Evolutionary conservation across 2,888 invertebrate species (phyloP), one percentile per base, ranked within the genome.

Genomic region (Cantharis flavilabris): DNA sequence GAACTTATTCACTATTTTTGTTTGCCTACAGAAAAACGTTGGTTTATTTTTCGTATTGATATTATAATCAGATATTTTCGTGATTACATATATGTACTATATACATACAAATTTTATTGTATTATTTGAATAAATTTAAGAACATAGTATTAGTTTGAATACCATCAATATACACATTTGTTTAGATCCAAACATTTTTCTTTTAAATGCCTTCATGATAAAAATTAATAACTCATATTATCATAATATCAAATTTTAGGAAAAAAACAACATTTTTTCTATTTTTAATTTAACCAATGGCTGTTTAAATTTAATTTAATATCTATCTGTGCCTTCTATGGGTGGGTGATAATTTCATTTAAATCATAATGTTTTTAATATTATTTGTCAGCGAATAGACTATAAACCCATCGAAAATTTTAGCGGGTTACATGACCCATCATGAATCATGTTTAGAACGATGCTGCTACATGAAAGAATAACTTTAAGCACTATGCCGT

Each of bases 1-100:
- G 75, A 75, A 75, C 71, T 18, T 63, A 64, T 65, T 33, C 62
- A 70, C 74, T 49, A 49, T 64, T 20, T 23, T 28, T 23, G 26
- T 69, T 69, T 69, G 9, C 69, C 26, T 69, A 26, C 14, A 65
- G 23, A 65, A 65, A 65, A 65, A 18, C 18, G 65, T 49, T 49
- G 49, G 49, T 49, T 49, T 49, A 49, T 49, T 49, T 49, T 49
- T 3, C 49, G n/a, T 49, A 49, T 49, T 49, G 49, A 49, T 49
- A 49, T n/a, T 49, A 49, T 49, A 49, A 49, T 49, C 49, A 49
- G 49, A 49, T 49, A 49, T 49, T 49, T 49, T 49, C 49, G n/a
- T 49, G 49, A 49, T 49, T 49, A 49, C n/a, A n/a, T 49, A 49
- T 49, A 20, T 1, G 20, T 20, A 20, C 3, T n/a, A 49, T 49